phyloP scores from a whole-genome alignment of 2,888 invertebrate genomes.

The Ichneumoninae sp. region DNA sequence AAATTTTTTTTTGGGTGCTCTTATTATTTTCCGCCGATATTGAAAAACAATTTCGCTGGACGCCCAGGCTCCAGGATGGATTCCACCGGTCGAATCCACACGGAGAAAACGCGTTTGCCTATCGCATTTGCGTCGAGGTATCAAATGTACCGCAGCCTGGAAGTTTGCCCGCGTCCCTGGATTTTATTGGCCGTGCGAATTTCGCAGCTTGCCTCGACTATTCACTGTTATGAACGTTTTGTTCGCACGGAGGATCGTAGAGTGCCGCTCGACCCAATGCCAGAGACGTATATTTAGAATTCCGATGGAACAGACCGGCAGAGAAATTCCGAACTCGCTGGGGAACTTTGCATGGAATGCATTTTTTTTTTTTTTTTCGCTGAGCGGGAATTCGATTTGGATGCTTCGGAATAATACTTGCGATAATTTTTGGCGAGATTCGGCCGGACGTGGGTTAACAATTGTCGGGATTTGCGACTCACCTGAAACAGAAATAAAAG shows the following conservation, averaged over 20 bases:
- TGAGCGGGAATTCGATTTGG: background rate
- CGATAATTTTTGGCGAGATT: conserved; percentile 2
- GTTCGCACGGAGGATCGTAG: conserved; percentile 43
- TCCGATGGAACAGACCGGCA: conserved; percentile 6
- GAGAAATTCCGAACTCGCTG: background rate
- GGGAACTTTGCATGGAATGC: background rate
- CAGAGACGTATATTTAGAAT: conserved; percentile 40
- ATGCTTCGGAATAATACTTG: conserved; percentile 11
- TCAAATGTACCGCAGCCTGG: conserved; percentile 67
- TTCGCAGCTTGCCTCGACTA: conserved; percentile 37
- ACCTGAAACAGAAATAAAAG: conserved; percentile 52
- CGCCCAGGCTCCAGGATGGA: conserved; percentile 64
- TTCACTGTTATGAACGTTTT: background rate
- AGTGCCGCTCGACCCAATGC: conserved; percentile 35
- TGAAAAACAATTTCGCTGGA: too few species aligned
- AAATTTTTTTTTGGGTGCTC: too few species aligned
- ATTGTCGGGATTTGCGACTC: conserved; percentile 8
- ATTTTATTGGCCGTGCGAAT: conserved; percentile 64
- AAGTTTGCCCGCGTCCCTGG: conserved; percentile 61
- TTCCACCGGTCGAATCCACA: conserved; percentile 44
- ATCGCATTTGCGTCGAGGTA: conserved; percentile 64
- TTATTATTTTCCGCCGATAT: too few species aligned
- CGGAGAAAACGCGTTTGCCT: conserved; percentile 1
- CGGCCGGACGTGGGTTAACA: background rate
- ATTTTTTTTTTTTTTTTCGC: background rate